Conservation (phyloP, 2,888 invertebrate species). For the Formica aserva region DNA sequence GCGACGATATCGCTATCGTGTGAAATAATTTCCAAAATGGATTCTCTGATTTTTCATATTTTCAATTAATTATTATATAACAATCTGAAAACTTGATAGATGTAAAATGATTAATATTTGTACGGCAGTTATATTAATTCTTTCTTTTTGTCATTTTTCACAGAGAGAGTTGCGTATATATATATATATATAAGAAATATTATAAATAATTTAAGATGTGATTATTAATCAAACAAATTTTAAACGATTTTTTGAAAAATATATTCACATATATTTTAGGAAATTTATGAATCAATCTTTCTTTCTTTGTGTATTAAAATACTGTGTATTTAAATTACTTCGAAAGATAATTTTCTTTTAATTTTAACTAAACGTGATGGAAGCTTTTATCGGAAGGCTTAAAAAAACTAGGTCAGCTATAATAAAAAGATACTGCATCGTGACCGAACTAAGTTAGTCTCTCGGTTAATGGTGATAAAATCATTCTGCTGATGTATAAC, state of each 20-base stretch:
- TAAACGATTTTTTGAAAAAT: neutral
- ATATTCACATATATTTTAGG: neutral
- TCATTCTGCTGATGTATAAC: neutral
- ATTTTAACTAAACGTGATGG: constrained; percentile 40
- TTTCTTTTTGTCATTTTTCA: neutral
- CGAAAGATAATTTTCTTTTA: constrained; percentile 13
- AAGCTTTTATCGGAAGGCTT: constrained; percentile 20
- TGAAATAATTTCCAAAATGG: neutral
- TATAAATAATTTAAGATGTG: neutral
- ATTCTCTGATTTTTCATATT: neutral
- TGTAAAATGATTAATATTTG: neutral
- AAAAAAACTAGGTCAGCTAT: constrained; percentile 30
- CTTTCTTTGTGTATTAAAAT: neutral
- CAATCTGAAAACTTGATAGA: neutral
- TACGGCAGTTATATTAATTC: neutral
- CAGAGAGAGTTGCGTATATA: neutral
- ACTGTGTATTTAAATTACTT: constrained; percentile 4
- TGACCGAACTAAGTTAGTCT: constrained; percentile 28
- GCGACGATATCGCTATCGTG: neutral
- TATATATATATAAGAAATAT: neutral
- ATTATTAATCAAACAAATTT: constrained; percentile 18
- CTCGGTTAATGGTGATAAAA: constrained; percentile 25
- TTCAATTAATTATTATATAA: neutral
- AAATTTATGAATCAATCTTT: constrained; percentile 5
- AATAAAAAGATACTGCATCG: constrained; percentile 30